phyloP scores from a whole-genome alignment of 2,888 invertebrate genomes.

The Sympetrum striolatum region DNA sequence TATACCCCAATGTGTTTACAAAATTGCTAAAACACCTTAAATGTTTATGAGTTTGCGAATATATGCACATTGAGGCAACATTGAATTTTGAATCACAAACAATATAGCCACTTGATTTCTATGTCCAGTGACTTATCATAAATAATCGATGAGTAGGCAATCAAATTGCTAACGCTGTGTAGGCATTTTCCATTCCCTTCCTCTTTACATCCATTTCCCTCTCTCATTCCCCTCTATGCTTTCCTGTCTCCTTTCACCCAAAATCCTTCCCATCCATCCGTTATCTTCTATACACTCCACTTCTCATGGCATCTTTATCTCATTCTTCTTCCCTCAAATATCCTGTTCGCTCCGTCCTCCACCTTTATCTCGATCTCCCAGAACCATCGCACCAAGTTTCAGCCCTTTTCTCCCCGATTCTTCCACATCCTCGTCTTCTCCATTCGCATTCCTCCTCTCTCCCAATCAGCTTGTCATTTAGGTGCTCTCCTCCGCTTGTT shows the following conservation, averaged over 20 bases:
- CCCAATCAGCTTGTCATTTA: not conserved
- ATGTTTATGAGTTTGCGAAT: too few species aligned
- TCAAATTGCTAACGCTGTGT: not conserved
- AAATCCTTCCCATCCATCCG: too few species aligned
- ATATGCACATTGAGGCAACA: too few species aligned
- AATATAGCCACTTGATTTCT: too few species aligned
- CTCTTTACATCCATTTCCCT: not conserved
- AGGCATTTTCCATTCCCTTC: not conserved
- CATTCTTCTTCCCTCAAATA: not conserved
- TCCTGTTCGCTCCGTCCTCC: not conserved
- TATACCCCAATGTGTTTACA: too few species aligned
- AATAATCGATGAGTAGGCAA: too few species aligned
- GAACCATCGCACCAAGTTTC: not conserved
- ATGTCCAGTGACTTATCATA: too few species aligned
- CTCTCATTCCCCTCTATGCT: not conserved
- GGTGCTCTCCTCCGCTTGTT: not conserved
- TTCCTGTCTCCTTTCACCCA: not conserved
- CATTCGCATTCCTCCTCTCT: not conserved
- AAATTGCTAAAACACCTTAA: too few species aligned
- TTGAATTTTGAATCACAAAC: too few species aligned
- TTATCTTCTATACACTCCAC: not conserved
- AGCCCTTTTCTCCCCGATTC: not conserved
- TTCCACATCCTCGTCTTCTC: not conserved
- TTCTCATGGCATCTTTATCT: not conserved
- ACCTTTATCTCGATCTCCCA: not conserved